Percentiles rank a stretch among this genome's conserved stretches.
Conservation (phyloP, 2,888 invertebrate genomes). For the Heteromyza rotundicornis region DNA sequence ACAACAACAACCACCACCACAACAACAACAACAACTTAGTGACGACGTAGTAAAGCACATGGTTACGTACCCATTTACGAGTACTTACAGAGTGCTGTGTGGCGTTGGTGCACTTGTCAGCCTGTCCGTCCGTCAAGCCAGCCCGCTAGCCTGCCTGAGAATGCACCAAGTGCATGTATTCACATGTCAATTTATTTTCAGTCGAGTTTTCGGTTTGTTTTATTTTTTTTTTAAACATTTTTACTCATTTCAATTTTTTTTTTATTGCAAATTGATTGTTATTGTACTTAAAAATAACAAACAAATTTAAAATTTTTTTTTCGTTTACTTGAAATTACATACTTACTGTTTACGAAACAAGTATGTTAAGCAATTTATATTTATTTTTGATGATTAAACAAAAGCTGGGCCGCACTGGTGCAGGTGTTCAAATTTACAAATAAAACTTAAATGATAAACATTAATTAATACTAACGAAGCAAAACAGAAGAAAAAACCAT, state of each 20-base stretch:
- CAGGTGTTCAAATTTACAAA: background rate
- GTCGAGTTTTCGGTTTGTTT: background rate
- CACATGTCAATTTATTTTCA: background rate
- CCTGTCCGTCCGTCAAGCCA: background rate
- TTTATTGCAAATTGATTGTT: slow-evolving; percentile 1
- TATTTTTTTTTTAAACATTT: background rate
- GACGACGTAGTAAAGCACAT: background rate
- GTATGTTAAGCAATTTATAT: background rate
- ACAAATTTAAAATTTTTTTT: slow-evolving; percentile 9
- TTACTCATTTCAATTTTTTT: background rate
- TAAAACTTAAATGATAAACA: no score
- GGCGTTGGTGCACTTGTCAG: slow-evolving; percentile 9
- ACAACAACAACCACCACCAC: slow-evolving; percentile 5
- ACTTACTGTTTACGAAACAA: background rate
- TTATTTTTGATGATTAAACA: background rate
- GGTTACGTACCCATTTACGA: background rate
- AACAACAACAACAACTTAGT: slow-evolving; percentile 13
- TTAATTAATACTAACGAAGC: no score
- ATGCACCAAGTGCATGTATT: slow-evolving; percentile 1
- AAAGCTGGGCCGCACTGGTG: background rate
- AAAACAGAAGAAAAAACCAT: no score
- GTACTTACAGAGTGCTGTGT: slow-evolving; percentile 15
- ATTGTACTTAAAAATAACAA: background rate
- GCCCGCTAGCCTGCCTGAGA: background rate
- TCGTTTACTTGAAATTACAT: background rate